Base-by-base conservation (phyloP, 1,140 invertebrate genomes). In the Harpegnathos saltator region DNA sequence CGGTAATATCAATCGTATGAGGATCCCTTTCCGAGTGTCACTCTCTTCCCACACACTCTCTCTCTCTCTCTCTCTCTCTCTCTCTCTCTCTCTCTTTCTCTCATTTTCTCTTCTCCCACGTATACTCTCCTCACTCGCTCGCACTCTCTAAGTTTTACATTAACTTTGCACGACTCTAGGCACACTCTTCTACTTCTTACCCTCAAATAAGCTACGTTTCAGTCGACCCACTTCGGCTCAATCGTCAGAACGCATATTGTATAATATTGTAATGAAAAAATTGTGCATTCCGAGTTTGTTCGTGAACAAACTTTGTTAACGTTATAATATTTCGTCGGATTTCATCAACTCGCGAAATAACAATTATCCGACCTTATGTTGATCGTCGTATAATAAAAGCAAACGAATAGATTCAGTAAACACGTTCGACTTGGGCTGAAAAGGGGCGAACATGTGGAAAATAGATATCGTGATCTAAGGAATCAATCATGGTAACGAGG, bases 181-280 rank as follows among this genome's bases (percentile, higher is more conserved):
- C 78, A 73, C 78, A 61, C 71, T 74, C 26, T 74, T 72, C 77
- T 82, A 82, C 15, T 82, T 26, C 38, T 80, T 44, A 80, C 56
- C 29, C 44, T 85, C 62, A 68, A 75, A 82, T n/a, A 72, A 86
- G 58, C 50, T 78, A 83, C 26, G 52, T 62, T 69, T 71, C 15
- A n/a, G 26, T 74, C n/a, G 38, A 52, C 48, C 58, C 59, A 19
- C 7, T 54, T 82, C 78, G 38, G 69, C 69, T 74, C 78, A 50
- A 52, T 59, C n/a, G 15, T 19, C 19, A 24, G 22, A 69, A 12
- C n/a, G 26, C n/a, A 33, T n/a, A n/a, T n/a, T 33, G 29, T 5
- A 2, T 65, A 17, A 9, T 54, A 14, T 38, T 22, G 14, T 24
- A 14, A 59, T 58, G 58, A 44, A 69, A 69, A 56, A 17, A 29